Base-by-base conservation (phyloP, 2,888 invertebrate genomes). In the Lepeophtheirus nordmannii region DNA sequence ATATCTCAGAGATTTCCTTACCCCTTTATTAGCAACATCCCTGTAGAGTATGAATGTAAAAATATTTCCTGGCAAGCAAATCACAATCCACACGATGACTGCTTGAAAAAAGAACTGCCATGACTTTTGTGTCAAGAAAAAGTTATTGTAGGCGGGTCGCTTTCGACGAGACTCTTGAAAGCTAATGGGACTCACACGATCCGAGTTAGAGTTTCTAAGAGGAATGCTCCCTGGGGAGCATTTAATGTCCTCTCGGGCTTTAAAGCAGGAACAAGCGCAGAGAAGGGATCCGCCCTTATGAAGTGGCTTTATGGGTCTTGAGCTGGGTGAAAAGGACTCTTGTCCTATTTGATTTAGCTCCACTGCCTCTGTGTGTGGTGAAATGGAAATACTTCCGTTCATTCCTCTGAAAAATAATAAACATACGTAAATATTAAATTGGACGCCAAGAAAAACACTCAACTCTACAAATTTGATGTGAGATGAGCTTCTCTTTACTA, bases 11-110 rank as follows among this genome's bases (percentile, higher is more conserved):
- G n/a, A n/a, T n/a, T 30, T 30, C 2, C 30, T 30, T 30, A 30
- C 30, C 30, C 30, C 30, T 30, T 30, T 30, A 30, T 30, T 30
- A 5, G 30, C 53, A 2, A 46, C 53, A 17, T 46, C 53, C 17
- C 53, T 46, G 53, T 39, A 62, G 14, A 62, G 40, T 11, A 40
- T 23, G 17, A 62, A 40, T 30, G 62, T 62, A 10, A 62, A 20
- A 10, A 62, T 20, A 40, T 62, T 62, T 20, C 62, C 62, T n/a
- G 62, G 62, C 10, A 62, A 23, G n/a, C 62, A 62, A 37, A 62
- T 11, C 17, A 62, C 39, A 7, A 17, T 20, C 39, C 38, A 62
- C 23, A 62, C 20, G 10, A 62, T 14, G 14, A 62, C 12, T n/a
- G 62, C 62, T 23, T 62, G 62, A 40, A 62, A 23, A 38, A 60